A percentile compares a stretch with the other conserved stretches of the same genome.
These are phyloP conservation scores for Anagyrus pseudococci DNA, from an alignment of 2,888 invertebrate genomes.

Conservation along the genomic window DNA sequence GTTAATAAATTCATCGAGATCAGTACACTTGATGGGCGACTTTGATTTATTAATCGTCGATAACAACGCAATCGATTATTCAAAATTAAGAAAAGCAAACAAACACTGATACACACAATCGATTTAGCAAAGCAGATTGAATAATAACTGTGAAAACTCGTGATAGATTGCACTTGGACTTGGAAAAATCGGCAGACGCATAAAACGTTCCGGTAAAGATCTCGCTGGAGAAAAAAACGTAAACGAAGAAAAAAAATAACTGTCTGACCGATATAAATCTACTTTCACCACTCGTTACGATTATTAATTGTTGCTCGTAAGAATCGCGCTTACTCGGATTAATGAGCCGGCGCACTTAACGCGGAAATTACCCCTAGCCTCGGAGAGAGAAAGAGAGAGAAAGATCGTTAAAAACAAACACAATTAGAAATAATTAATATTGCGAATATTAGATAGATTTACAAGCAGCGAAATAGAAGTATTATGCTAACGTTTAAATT, in stretches of 20 bases:
- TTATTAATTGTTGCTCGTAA: slow-evolving; percentile 14
- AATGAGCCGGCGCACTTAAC: background rate
- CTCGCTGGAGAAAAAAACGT: background rate
- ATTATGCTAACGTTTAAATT: no score
- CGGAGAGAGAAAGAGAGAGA: slow-evolving; percentile 14
- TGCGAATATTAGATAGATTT: background rate
- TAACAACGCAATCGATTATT: background rate
- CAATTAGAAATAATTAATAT: slow-evolving; percentile 8
- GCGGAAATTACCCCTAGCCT: background rate
- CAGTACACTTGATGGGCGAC: background rate
- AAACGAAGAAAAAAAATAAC: background rate
- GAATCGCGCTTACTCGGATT: slow-evolving; percentile 13
- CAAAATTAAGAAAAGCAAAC: background rate
- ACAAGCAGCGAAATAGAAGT: no score
- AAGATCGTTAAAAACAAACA: slow-evolving; percentile 7
- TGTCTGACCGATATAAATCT: slow-evolving; percentile 4
- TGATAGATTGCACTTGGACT: slow-evolving; percentile 3
- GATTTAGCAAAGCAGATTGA: background rate
- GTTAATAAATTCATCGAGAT: no score
- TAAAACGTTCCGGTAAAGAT: no score
- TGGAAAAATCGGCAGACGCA: slow-evolving; percentile 4
- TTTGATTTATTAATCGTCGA: background rate
- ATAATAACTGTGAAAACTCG: slow-evolving; percentile 8
- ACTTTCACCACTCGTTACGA: slow-evolving; percentile 30
- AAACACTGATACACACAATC: no score